Percentiles rank a stretch among this genome's conserved stretches.
Conservation (phyloP, 2,113 vertebrate species). For the Hydrochoerus hydrochaeris region DNA sequence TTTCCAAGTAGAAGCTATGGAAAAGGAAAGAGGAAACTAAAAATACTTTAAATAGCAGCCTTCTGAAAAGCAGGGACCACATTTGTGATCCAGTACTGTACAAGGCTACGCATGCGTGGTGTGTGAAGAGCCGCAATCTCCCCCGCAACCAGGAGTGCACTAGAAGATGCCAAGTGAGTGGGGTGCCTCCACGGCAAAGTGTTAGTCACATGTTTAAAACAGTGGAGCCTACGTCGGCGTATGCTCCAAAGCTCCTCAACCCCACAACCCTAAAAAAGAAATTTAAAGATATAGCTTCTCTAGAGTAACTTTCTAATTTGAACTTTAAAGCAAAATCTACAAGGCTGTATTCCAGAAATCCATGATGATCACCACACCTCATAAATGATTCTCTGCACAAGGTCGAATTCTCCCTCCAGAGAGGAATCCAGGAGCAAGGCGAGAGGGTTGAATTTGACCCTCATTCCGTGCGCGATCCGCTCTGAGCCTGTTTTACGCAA, state of each 20-base stretch:
- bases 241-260: neutral
- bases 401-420: constrained; percentile 97
- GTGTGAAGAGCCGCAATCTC: neutral
- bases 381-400: constrained; percentile 98
- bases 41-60: constrained; percentile 46
- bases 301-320: neutral
- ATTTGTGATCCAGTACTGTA: neutral
- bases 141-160: neutral
- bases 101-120: neutral
- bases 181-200: neutral
- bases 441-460: constrained; percentile 98
- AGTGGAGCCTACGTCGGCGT: neutral
- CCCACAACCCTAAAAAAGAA: neutral
- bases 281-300: neutral
- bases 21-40: constrained; percentile 50
- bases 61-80: neutral
- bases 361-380: constrained; percentile 88
- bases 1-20: constrained; percentile 38
- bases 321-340: constrained; percentile 20
- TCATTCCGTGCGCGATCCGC: constrained; percentile 95
- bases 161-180: neutral
- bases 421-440: constrained; percentile 97
- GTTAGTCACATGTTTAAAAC: neutral
- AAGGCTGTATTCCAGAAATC: neutral
- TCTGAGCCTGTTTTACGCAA: constrained; percentile 95